Percentiles rank a stretch among this genome's conserved stretches.
Conservation (phyloP, 2,113 vertebrate genomes). For the Ptilonorhynchus violaceus region DNA sequence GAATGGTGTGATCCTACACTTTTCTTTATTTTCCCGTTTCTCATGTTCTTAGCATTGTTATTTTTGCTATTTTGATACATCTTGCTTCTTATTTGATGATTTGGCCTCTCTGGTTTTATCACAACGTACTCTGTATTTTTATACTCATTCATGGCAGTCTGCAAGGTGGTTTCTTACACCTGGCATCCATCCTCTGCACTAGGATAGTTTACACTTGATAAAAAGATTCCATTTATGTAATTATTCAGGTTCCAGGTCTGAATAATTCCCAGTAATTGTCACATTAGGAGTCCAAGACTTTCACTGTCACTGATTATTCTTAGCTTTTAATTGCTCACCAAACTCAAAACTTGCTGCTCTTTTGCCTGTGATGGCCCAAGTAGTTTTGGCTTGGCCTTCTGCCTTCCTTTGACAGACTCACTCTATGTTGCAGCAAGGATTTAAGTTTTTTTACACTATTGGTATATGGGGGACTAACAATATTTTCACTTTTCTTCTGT, state of each 20-base stretch:
- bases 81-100: neutral
- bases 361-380: neutral
- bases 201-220: neutral
- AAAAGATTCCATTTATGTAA: neutral
- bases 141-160: neutral
- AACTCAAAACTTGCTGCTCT: neutral
- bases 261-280: neutral
- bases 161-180: neutral
- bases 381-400: neutral
- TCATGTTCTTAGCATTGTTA: neutral
- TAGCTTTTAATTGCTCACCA: neutral
- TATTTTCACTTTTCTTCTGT: neutral
- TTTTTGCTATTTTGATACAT: neutral
- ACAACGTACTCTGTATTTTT: neutral
- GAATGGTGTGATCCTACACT: neutral
- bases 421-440: neutral
- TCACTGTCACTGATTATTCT: neutral
- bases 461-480: neutral
- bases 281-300: neutral
- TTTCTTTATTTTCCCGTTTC: neutral
- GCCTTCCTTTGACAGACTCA: accelerated
- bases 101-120: neutral
- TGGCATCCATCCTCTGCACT: neutral
- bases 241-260: neutral
- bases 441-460: neutral